phyloP scores from a whole-genome alignment of 2,888 invertebrate genomes.

The Cylloceria caligata region DNA sequence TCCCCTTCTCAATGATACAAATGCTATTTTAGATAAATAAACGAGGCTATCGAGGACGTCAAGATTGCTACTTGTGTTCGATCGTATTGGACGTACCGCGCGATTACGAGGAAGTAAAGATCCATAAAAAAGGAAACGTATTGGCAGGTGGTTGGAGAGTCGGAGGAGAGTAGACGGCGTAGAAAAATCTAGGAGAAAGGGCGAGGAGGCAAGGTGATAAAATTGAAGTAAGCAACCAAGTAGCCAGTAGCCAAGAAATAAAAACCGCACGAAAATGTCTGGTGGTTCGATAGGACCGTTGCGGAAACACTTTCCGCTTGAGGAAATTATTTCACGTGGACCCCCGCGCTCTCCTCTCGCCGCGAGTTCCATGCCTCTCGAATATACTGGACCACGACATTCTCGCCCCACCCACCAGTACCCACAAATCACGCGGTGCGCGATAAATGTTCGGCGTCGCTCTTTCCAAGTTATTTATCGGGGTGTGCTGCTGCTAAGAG shows the following conservation, averaged over 20 bases:
- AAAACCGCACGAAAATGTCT: conserved; percentile 45
- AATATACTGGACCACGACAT: not conserved
- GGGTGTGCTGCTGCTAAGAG: conserved; percentile 68
- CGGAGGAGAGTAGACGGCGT: not conserved
- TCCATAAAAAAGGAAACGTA: conserved; percentile 4
- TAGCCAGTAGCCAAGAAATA: conserved; percentile 51
- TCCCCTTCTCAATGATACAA: not conserved
- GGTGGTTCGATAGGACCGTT: conserved; percentile 30
- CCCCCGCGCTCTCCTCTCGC: conserved; percentile 18
- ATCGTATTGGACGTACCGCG: not conserved
- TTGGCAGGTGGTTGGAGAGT: conserved; percentile 6
- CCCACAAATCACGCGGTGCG: conserved; percentile 75
- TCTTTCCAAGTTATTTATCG: conserved; percentile 77
- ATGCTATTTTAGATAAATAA: not conserved
- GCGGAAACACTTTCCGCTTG: conserved; percentile 58
- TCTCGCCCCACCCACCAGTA: conserved; percentile 48
- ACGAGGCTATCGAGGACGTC: conserved; percentile 4
- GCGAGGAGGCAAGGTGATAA: conserved; percentile 55
- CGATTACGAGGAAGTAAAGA: conserved; percentile 36
- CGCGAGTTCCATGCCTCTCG: conserved; percentile 1
- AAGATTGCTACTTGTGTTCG: conserved; percentile 12
- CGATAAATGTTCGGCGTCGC: conserved; percentile 77
- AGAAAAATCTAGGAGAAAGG: conserved; percentile 2
- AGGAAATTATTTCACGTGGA: conserved; percentile 64
- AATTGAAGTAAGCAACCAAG: conserved; percentile 56